phyloP scores from a whole-genome alignment of 2,113 vertebrate genomes.

The Strix uralensis region DNA sequence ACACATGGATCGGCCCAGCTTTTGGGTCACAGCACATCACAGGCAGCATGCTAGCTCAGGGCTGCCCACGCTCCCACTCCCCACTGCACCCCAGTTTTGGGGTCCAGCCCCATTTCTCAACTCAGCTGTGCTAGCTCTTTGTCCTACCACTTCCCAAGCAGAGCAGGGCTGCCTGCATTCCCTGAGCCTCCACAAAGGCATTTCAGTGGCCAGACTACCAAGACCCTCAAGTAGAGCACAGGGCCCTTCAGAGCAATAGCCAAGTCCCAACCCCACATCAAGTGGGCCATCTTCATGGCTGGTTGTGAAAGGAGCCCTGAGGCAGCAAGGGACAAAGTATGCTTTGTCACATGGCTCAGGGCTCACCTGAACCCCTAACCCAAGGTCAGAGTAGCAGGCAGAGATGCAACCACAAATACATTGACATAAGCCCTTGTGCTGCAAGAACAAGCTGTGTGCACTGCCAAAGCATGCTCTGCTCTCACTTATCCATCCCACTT shows the following conservation, averaged over 20 bases:
- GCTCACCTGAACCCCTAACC: neutral
- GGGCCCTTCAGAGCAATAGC: neutral
- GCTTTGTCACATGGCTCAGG: neutral
- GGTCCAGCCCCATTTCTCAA: neutral
- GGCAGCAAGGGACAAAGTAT: rapidly evolving
- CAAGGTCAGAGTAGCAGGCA: neutral
- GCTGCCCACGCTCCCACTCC: neutral
- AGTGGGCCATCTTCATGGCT: neutral
- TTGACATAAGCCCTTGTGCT: neutral
- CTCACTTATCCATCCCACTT: neutral
- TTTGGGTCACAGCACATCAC: neutral
- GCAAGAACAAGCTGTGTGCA: neutral
- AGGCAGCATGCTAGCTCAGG: neutral
- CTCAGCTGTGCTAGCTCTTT: neutral
- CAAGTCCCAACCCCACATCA: neutral
- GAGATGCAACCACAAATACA: neutral
- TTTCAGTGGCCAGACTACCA: neutral
- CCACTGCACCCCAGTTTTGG: neutral
- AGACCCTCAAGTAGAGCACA: rapidly evolving
- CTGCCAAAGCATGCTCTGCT: neutral
- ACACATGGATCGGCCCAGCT: neutral
- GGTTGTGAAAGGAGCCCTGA: neutral
- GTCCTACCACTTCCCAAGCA: neutral
- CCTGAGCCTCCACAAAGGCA: neutral
- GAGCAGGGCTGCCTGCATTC: neutral